Percentiles rank a stretch among this genome's conserved stretches.
phyloP scores from a whole-genome alignment of 2,113 vertebrate genomes.

The Heterotilapia buettikoferi region DNA sequence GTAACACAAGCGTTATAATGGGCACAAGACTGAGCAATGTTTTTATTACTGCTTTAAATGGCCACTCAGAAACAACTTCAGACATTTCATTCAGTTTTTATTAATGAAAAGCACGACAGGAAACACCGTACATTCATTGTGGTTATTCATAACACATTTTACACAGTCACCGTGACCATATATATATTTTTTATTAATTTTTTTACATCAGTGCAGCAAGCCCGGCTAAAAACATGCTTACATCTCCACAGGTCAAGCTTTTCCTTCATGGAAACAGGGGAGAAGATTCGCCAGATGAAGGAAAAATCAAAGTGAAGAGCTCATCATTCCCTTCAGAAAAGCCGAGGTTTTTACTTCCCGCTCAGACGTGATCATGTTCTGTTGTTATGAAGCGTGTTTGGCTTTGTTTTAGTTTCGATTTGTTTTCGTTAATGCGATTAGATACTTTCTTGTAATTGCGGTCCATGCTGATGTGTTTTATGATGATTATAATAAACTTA shows the following conservation, averaged over 20 bases:
- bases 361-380: not conserved
- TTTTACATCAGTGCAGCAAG: not conserved
- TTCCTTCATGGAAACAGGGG: constrained; percentile 51
- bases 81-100: not conserved
- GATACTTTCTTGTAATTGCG: constrained; percentile 46
- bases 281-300: constrained; percentile 84
- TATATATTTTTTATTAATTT: not conserved
- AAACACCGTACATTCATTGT: not conserved
- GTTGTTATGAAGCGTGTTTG: not conserved
- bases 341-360: not conserved
- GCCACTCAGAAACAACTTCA: not conserved
- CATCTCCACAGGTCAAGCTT: constrained; percentile 67
- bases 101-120: not conserved
- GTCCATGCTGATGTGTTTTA: constrained; percentile 72
- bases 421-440: constrained; percentile 57
- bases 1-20: accelerated
- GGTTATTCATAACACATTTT: not conserved
- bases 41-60: not conserved
- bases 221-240: not conserved
- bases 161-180: not conserved
- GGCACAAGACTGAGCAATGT: not conserved
- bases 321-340: constrained; percentile 28
- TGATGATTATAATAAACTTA: constrained; percentile 79
- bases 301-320: constrained; percentile 25
- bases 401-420: not conserved